phyloP scores from a whole-genome alignment of 2,113 vertebrate species.

The Alectura lathami region DNA sequence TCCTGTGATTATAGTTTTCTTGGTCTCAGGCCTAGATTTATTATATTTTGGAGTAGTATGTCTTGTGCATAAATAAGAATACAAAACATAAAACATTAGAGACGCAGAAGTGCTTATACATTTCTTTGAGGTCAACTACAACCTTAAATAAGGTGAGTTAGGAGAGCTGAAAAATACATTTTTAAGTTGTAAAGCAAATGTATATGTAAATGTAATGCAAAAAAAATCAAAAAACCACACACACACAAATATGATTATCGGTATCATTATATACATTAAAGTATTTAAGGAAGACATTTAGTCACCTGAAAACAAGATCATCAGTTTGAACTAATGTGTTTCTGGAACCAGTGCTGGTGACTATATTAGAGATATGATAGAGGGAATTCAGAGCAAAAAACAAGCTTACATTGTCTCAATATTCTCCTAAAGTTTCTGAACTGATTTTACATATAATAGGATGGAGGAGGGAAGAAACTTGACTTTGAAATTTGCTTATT shows the following conservation, averaged over 20 bases:
- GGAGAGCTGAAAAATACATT: not conserved
- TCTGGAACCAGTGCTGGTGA: not conserved
- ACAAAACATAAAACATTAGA: not conserved
- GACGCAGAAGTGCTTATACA: not conserved
- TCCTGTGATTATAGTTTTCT: not conserved
- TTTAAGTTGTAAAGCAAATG: not conserved
- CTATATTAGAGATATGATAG: not conserved
- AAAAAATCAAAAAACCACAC: no score
- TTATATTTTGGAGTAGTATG: not conserved
- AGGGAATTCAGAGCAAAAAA: not conserved
- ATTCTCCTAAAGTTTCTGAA: not conserved
- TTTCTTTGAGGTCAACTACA: not conserved
- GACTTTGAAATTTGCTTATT: slow-evolving; percentile 10
- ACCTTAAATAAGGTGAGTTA: not conserved
- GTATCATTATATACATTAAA: not conserved
- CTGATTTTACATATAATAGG: not conserved
- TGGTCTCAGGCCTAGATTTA: not conserved
- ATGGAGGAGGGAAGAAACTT: not conserved
- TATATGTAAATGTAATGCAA: not conserved
- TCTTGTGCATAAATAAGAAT: not conserved
- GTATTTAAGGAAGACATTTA: not conserved
- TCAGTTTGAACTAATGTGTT: not conserved
- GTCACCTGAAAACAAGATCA: not conserved
- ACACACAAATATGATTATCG: no score
- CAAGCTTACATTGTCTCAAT: not conserved